A percentile compares a stretch with the other conserved stretches of the same genome.
phyloP scores from a whole-genome alignment of 2,888 invertebrate genomes.

The Entomobrya proxima region DNA sequence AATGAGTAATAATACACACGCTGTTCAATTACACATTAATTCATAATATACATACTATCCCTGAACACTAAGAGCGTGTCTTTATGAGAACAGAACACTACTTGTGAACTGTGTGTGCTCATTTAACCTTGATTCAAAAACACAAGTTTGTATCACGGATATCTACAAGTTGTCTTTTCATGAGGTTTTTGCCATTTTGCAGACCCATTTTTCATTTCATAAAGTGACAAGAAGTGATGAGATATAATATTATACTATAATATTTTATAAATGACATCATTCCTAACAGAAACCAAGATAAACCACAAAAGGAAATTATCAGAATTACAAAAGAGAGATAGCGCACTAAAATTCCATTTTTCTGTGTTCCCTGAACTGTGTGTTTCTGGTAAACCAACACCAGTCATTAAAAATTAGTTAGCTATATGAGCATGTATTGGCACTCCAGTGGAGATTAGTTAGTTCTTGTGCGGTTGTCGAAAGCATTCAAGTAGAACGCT shows the following conservation, averaged over 20 bases:
- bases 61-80: conserved; percentile 17
- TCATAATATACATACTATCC: conserved; percentile 5
- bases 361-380: neutral
- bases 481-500: neutral
- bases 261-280: conserved; percentile 67
- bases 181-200: conserved; percentile 31
- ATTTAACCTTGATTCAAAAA: conserved; percentile 62
- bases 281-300: conserved; percentile 53
- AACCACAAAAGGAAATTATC: conserved; percentile 68
- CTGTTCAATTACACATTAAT: conserved; percentile 20
- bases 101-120: conserved; percentile 26
- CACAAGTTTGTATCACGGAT: no score
- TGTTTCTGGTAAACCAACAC: conserved; percentile 41
- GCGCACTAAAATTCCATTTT: conserved; percentile 9
- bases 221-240: conserved; percentile 67
- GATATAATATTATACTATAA: no score
- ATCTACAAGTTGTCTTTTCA: no score
- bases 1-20: conserved; percentile 12
- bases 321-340: conserved; percentile 31
- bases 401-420: conserved; percentile 17
- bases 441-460: conserved; percentile 1
- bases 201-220: conserved; percentile 57
- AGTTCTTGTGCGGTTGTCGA: neutral
- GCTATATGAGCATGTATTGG: conserved; percentile 12
- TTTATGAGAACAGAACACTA: conserved; percentile 28